phyloP scores from a whole-genome alignment of 2,888 invertebrate species.

The Spatulosminthurus flaviceps region DNA sequence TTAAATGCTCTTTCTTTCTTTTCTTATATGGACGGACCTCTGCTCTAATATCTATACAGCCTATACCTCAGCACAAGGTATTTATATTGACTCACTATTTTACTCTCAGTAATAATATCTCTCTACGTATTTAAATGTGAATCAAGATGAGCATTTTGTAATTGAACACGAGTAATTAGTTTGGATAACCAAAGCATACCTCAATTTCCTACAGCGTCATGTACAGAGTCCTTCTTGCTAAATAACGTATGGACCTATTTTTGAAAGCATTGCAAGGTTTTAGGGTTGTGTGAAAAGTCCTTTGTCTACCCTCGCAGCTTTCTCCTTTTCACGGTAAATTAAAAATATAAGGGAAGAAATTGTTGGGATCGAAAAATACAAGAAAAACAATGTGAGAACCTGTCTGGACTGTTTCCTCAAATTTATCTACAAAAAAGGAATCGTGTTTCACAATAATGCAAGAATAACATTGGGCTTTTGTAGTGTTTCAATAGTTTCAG shows the following conservation, averaged over 20 bases:
- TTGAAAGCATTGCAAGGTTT: neutral
- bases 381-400: neutral
- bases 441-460: neutral
- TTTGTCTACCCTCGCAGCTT: neutral
- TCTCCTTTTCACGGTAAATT: neutral
- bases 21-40: no score
- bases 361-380: neutral
- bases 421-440: neutral
- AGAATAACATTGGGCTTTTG: neutral
- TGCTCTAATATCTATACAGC: no score
- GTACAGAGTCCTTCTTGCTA: no score
- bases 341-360: neutral
- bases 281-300: neutral
- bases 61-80: no score
- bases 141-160: neutral
- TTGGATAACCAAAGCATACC: neutral
- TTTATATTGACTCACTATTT: no score
- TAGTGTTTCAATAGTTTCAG: neutral
- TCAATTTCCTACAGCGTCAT: neutral
- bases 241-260: no score
- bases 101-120: no score
- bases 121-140: no score
- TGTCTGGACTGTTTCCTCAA: neutral
- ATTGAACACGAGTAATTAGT: constrained; percentile 5
- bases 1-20: neutral